A percentile compares a stretch with the other conserved stretches of the same genome.
Evolutionary conservation across 2,113 vertebrate genomes (phyloP).

Genomic region (Colossoma macropomum): DNA sequence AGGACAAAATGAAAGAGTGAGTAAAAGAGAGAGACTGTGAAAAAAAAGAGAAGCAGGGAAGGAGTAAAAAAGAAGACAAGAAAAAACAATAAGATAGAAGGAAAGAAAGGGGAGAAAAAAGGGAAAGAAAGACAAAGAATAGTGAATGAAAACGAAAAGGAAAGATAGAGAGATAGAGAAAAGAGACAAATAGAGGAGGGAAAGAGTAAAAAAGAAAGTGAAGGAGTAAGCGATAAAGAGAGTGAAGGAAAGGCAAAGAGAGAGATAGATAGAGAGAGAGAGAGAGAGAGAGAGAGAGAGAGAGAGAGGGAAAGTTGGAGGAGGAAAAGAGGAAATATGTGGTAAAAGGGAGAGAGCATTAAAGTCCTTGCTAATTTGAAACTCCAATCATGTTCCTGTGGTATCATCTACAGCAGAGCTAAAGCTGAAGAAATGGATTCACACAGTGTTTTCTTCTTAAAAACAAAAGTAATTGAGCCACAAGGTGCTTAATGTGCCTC

Average conservation of each 20-base stretch:
- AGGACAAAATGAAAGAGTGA: too few relatives aligned
- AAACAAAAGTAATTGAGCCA: constrained; percentile 34
- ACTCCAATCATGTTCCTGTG: constrained; percentile 12
- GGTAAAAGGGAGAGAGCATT: background rate
- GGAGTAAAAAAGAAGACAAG: too few relatives aligned
- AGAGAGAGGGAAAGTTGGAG: background rate
- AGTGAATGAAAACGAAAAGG: too few relatives aligned
- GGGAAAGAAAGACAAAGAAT: too few relatives aligned
- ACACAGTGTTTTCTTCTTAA: constrained; percentile 1
- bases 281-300: background rate
- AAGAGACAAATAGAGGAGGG: background rate
- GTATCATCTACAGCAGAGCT: constrained; percentile 36
- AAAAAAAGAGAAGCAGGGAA: too few relatives aligned
- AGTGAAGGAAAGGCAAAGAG: too few relatives aligned
- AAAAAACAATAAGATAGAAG: too few relatives aligned
- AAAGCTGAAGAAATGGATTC: constrained; percentile 18
- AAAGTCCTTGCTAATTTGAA: constrained; percentile 16
- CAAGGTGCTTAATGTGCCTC: constrained; percentile 34
- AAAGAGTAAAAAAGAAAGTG: background rate
- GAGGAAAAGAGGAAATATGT: background rate
- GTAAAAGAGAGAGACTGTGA: too few relatives aligned
- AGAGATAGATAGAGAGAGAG: too few relatives aligned
- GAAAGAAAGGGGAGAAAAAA: too few relatives aligned
- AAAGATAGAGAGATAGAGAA: background rate
- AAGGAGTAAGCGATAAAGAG: too few relatives aligned